Evolutionary conservation across 2,888 invertebrate genomes (phyloP), one percentile per base, ranked within the genome.

Genomic region (Chymomyza amoena): DNA sequence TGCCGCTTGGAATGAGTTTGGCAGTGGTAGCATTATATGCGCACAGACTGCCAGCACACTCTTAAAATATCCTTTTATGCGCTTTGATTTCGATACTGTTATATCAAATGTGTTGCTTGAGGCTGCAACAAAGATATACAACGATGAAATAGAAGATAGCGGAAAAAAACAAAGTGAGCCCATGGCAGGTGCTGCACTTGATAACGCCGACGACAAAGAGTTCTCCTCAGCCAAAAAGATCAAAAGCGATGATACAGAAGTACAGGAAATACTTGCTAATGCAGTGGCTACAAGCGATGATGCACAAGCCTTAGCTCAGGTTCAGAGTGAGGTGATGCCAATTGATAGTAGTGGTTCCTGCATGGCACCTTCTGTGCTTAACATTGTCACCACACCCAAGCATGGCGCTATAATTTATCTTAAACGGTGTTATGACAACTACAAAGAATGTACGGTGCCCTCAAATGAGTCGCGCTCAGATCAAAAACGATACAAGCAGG

Each of bases 1-100:
- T 89, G 95, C 95, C 51, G 94, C 95, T 2, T 96, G 96, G 94
- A 93, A 93, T 73, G 94, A 94, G 81, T 93, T 93, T 63, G 93
- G 93, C 84, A 92, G 92, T 81, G 94, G 94, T 90, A 88, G 87
- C 71, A 93, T 93, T 77, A 93, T 93, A 77, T 93, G 94, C 78
- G 93, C 93, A 76, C 93, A 93, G 73, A 93, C 93, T 63, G 93
- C 94, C 59, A 92, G 93, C 66, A 91, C 93, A 78, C 91, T 93
- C 73, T 94, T 93, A 89, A 93, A 92, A 81, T 93, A 92, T 84
- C 91, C 92, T 89, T 90, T 92, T 92, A 74, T 86, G 39, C 83
- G 90, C 16, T 90, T 89, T 39, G 84, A 90, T 45, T 91, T 90
- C 62, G 89, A 89, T 32, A 94, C 95, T 84, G 89, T 95, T 65